These are phyloP conservation scores for Lophura nycthemera DNA, from an alignment of 2,113 vertebrate species.

Conservation along the genomic window DNA sequence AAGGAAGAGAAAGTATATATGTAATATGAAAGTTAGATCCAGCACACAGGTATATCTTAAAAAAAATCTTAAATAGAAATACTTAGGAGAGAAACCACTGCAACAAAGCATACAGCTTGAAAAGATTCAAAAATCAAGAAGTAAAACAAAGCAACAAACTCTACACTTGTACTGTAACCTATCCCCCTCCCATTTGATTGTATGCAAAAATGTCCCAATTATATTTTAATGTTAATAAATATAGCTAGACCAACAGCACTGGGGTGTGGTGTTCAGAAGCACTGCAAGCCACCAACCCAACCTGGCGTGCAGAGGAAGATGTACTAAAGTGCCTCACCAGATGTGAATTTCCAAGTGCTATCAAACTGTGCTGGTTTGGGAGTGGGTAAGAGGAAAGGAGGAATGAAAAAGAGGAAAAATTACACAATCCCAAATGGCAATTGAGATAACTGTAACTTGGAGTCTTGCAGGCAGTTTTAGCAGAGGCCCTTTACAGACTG, in stretches of 20 bases:
- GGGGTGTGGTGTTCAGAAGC: constrained; percentile 8
- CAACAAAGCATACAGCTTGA: neutral
- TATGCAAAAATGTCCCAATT: neutral
- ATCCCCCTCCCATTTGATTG: neutral
- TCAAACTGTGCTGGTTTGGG: constrained; percentile 13
- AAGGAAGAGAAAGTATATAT: neutral
- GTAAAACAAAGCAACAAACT: neutral
- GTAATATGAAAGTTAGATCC: constrained; percentile 20
- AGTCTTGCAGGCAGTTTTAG: constrained; percentile 6
- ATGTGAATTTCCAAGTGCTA: constrained; percentile 35
- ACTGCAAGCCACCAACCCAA: neutral
- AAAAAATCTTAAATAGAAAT: constrained; percentile 26
- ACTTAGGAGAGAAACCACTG: constrained; percentile 1
- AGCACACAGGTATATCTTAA: neutral
- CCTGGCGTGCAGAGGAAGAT: neutral
- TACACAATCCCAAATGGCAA: constrained; percentile 43
- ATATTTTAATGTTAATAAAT: constrained; percentile 32
- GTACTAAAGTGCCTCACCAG: neutral
- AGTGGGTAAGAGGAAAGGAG: neutral
- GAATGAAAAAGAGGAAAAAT: neutral
- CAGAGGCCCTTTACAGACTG: constrained; percentile 24
- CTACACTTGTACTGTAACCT: neutral
- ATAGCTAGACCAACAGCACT: constrained; percentile 36
- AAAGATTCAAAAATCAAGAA: neutral
- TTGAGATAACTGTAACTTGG: neutral